A percentile compares a stretch with the other conserved stretches of the same genome.
Conservation (phyloP, 2,888 invertebrate species). For the Phytoseiulus persimilis region DNA sequence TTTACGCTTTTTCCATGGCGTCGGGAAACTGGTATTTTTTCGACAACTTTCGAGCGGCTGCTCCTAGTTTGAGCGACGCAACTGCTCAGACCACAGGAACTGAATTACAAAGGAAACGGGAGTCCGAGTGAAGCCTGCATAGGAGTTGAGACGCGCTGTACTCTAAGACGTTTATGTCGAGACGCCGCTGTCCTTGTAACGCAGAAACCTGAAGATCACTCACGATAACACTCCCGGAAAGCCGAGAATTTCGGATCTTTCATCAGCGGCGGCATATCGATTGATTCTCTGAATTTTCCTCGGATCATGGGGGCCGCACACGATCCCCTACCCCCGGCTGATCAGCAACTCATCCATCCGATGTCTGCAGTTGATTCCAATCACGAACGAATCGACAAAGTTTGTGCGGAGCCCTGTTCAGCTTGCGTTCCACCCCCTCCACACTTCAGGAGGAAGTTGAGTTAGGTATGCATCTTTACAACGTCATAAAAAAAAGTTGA, state of each 20-base stretch:
- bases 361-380: background rate
- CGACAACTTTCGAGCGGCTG: background rate
- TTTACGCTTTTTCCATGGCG: background rate
- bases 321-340: background rate
- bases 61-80: background rate
- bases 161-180: no score
- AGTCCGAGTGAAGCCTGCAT: background rate
- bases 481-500: background rate
- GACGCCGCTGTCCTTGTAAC: no score
- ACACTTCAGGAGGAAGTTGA: background rate
- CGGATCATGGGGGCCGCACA: no score
- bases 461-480: background rate
- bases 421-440: background rate
- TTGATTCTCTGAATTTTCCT: no score
- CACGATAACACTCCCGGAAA: no score
- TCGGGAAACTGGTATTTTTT: background rate
- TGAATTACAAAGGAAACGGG: background rate
- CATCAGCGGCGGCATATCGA: no score
- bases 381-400: background rate
- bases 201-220: no score
- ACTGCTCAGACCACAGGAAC: background rate
- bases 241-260: no score
- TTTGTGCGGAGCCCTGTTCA: background rate
- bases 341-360: background rate
- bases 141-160: background rate